Conservation (phyloP, 1,140 invertebrate genomes). For the Drosophila mayri region DNA sequence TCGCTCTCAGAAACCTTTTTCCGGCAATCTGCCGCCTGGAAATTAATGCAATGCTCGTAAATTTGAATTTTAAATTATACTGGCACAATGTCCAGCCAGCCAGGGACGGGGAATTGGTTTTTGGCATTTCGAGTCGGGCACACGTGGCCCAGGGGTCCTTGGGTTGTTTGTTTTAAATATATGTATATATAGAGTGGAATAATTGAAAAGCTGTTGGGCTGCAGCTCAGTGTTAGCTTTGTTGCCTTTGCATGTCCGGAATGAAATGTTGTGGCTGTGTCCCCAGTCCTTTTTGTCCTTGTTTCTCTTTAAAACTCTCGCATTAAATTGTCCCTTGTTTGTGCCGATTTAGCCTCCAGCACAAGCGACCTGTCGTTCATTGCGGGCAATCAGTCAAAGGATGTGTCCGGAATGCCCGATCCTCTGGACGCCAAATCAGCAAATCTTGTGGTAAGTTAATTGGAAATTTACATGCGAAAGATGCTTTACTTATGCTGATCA, state of each 20-base stretch:
- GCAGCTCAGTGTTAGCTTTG: slow-evolving; percentile 8
- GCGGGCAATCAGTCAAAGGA: slow-evolving; percentile 73
- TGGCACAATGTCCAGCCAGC: slow-evolving; percentile 38
- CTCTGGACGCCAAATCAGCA: slow-evolving; percentile 65
- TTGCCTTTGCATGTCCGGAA: slow-evolving; percentile 33
- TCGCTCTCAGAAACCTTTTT: slow-evolving; percentile 34
- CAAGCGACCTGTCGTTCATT: slow-evolving; percentile 82
- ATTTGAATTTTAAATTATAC: slow-evolving; percentile 78
- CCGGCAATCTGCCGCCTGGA: slow-evolving; percentile 48
- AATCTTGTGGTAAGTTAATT: slow-evolving; percentile 65
- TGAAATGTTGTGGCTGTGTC: slow-evolving; percentile 20
- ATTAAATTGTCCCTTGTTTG: background rate
- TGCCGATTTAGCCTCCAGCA: slow-evolving; percentile 76
- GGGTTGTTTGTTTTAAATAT: slow-evolving; percentile 26
- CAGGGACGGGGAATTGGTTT: slow-evolving; percentile 1
- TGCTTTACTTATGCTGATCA: background rate
- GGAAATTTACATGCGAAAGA: background rate
- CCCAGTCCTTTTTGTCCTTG: background rate
- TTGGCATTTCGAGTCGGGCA: background rate
- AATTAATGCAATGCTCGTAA: slow-evolving; percentile 74
- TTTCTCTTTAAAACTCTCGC: background rate
- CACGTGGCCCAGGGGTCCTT: slow-evolving; percentile 3
- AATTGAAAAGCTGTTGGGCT: slow-evolving; percentile 7
- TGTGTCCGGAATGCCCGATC: slow-evolving; percentile 79
- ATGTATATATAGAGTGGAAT: slow-evolving; percentile 11